These are phyloP conservation scores for Smittia sp. DNA, from an alignment of 2,888 invertebrate species.

Conservation along the genomic window DNA sequence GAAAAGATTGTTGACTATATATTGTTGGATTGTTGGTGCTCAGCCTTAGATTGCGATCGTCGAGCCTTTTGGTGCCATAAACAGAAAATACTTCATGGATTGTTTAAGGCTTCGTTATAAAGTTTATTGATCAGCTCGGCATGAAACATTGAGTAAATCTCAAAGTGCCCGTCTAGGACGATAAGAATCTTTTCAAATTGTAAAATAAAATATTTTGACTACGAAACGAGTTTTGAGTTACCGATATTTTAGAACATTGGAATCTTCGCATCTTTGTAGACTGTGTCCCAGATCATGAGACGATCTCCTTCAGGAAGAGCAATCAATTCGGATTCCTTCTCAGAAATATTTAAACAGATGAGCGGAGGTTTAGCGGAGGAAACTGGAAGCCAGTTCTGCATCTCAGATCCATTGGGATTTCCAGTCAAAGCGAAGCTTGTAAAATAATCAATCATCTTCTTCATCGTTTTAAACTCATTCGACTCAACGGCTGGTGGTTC, in stretches of 20 bases:
- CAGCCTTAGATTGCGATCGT: not conserved
- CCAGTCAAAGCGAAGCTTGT: slow-evolving; percentile 50
- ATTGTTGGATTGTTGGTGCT: not conserved
- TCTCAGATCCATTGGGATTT: slow-evolving; percentile 45
- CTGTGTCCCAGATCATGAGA: slow-evolving; percentile 47
- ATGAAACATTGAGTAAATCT: not conserved
- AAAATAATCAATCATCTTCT: not conserved
- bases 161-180: not conserved
- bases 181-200: not conserved
- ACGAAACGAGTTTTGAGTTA: slow-evolving; percentile 6
- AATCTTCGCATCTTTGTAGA: slow-evolving; percentile 25
- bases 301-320: slow-evolving; percentile 48
- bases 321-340: slow-evolving; percentile 46
- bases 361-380: slow-evolving; percentile 46
- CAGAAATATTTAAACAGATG: slow-evolving; percentile 48
- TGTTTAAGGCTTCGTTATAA: not conserved
- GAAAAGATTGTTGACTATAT: slow-evolving; percentile 7
- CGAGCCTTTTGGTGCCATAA: slow-evolving; percentile 10
- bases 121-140: not conserved
- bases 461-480: not conserved
- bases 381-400: slow-evolving; percentile 47
- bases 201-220: slow-evolving; percentile 11
- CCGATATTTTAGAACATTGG: not conserved
- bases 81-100: not conserved
- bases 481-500: not conserved